Evolutionary conservation across 1,140 invertebrate species (phyloP).

Genomic region (Protaetia brevitarsis): DNA sequence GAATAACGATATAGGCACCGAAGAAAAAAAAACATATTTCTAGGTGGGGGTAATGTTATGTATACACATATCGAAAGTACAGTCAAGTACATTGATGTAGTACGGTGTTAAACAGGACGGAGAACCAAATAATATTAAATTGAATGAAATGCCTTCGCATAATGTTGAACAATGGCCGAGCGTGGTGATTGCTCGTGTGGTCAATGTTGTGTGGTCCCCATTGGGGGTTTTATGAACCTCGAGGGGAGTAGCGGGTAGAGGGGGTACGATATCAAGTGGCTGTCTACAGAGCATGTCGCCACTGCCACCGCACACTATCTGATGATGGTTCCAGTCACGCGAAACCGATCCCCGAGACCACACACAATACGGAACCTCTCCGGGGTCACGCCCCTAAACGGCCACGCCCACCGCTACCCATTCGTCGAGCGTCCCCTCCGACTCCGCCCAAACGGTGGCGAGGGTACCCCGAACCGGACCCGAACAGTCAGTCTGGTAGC

Average conservation of each 20-base stretch:
- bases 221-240: not conserved
- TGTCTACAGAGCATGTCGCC: constrained; percentile 49
- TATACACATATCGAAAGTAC: too few species aligned
- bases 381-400: constrained; percentile 25
- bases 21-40: too few species aligned
- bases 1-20: too few species aligned
- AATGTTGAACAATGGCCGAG: constrained; percentile 41
- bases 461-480: constrained; percentile 25
- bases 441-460: not conserved
- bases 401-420: constrained; percentile 19
- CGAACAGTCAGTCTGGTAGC: constrained; percentile 32
- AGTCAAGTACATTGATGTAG: too few species aligned
- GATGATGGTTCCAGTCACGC: constrained; percentile 48
- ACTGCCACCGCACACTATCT: constrained; percentile 46
- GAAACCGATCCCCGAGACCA: constrained; percentile 46
- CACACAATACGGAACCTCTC: constrained; percentile 36
- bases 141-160: constrained; percentile 27
- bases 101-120: not conserved
- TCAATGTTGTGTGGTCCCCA: constrained; percentile 42
- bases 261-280: constrained; percentile 45
- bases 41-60: too few species aligned
- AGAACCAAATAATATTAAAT: constrained; percentile 1
- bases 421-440: not conserved
- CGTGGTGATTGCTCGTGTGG: constrained; percentile 36
- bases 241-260: not conserved